Evolutionary conservation across 2,113 vertebrate species (phyloP).

Genomic region (Sander lucioperca): DNA sequence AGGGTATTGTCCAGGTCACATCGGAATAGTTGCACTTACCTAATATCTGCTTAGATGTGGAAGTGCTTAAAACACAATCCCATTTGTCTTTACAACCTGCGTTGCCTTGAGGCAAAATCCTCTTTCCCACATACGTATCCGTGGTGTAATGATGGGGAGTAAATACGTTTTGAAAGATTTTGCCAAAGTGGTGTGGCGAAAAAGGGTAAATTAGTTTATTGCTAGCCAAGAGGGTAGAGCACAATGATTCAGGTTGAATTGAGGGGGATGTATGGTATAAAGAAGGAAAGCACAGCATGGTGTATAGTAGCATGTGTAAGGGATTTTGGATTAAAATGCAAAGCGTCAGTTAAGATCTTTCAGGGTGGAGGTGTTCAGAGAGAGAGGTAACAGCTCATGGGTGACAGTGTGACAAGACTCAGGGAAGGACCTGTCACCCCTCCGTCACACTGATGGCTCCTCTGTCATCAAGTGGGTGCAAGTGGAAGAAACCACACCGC

Average conservation of each 20-base stretch:
- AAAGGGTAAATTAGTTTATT: conserved; percentile 46
- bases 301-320: background rate
- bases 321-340: conserved; percentile 60
- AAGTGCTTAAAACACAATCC: conserved; percentile 65
- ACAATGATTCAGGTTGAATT: conserved; percentile 1
- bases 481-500: conserved; percentile 35
- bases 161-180: conserved; percentile 55
- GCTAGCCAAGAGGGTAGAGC: conserved; percentile 11
- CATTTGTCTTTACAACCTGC: conserved; percentile 68
- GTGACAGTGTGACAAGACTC: conserved; percentile 67
- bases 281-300: background rate
- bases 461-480: conserved; percentile 39
- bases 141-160: conserved; percentile 52
- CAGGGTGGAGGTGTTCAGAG: conserved; percentile 55
- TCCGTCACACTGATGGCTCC: conserved; percentile 56
- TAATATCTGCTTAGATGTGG: conserved; percentile 68
- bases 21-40: conserved; percentile 66
- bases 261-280: conserved; percentile 2
- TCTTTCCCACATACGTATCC: conserved; percentile 38
- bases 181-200: conserved; percentile 13
- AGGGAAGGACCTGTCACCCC: conserved; percentile 54
- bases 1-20: conserved; percentile 57
- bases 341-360: conserved; percentile 45
- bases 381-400: conserved; percentile 61
- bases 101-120: conserved; percentile 47